Evolutionary conservation across 2,797 vertebrate species (phyloP).

Genomic region (Eulemur mongoz): DNA sequence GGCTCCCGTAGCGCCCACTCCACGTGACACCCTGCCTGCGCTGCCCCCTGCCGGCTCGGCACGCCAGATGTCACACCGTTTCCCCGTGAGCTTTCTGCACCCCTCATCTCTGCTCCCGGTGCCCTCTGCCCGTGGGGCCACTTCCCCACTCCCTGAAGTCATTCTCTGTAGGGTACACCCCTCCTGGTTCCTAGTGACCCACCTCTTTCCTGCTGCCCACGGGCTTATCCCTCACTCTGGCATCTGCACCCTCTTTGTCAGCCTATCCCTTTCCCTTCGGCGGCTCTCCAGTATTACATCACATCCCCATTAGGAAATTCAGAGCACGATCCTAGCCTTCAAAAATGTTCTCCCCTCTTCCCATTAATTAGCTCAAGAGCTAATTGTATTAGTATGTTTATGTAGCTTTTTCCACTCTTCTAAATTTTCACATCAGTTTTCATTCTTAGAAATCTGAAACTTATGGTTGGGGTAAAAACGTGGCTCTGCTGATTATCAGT

Average conservation of each 20-base stretch:
- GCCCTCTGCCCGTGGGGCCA: too few relatives aligned
- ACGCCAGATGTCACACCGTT: background rate
- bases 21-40: slow-evolving; percentile 75
- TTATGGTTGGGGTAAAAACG: background rate
- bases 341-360: background rate
- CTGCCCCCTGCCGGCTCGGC: slow-evolving; percentile 58
- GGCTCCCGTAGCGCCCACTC: slow-evolving; percentile 75
- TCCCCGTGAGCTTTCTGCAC: background rate
- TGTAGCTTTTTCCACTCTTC: background rate
- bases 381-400: background rate
- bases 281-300: background rate
- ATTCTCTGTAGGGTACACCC: background rate
- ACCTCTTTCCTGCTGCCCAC: background rate
- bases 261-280: background rate
- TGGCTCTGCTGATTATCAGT: background rate
- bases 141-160: background rate
- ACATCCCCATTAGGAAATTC: background rate
- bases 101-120: too few relatives aligned
- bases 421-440: background rate
- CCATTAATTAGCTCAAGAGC: background rate
- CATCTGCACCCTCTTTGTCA: slow-evolving; percentile 35
- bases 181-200: background rate
- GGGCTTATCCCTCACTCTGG: background rate
- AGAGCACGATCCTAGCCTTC: background rate
- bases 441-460: background rate